Evolutionary conservation across 2,888 invertebrate genomes (phyloP), one percentile per base, ranked within the genome.

Genomic region (Orthosia gothica): DNA sequence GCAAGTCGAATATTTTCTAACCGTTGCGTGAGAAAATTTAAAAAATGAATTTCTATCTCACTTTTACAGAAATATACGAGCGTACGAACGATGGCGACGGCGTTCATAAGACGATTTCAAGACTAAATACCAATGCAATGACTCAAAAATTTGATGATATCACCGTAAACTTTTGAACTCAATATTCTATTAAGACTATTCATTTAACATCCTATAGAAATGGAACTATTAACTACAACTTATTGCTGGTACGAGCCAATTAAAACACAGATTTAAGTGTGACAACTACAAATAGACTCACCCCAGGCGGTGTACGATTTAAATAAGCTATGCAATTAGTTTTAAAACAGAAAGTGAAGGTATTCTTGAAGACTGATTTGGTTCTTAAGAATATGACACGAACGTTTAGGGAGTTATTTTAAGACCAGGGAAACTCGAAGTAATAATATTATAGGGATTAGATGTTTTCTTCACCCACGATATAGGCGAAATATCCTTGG

Each of bases 261-360:
- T 84, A 82, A 84, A 84, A 80, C 47, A 50, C 50, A 73, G 73
- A 80, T 77, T 82, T 72, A 73, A 73, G 26, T 71, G 73, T 72
- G 84, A 83, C 84, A 82, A 70, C 67, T 63, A 83, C 83, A 83
- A 84, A 83, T 78, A 72, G 57, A 74, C 74, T 72, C 84, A 72
- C 73, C 66, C 57, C 70, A 18, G 80, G 82, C 72, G 82, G 77
- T 70, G 57, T 59, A 70, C 69, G 54, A 59, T 76, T 72, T 77
- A 70, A 84, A 82, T 84, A 84, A 73, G 72, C 62, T 57, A 70
- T 52, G 74, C 66, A 58, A 72, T 82, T 72, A 61, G 23, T 81
- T 77, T 78, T 55, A 74, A 80, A 84, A 80, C 75, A 61, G 59
- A 82, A 67, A 79, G 74, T 76, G 65, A 70, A 74, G 50, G 57